Percentiles rank a stretch among this genome's conserved stretches.
Evolutionary conservation across 2,113 vertebrate genomes (phyloP).

Genomic region (Coreoperca whiteheadi): DNA sequence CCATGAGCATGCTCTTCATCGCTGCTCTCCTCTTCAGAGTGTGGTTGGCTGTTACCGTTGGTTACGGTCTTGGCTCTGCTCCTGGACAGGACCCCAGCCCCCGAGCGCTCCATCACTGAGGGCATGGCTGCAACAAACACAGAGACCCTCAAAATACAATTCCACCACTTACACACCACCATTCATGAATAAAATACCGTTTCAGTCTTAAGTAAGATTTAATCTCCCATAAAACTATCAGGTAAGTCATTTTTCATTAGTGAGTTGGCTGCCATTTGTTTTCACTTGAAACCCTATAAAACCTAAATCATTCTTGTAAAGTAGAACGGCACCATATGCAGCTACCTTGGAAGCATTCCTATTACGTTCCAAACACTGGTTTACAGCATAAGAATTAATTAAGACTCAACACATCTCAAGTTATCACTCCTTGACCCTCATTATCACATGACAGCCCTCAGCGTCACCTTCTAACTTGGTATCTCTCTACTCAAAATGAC

Average conservation of each 20-base stretch:
- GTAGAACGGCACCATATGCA: slow-evolving; percentile 14
- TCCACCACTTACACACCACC: not conserved
- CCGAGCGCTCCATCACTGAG: slow-evolving; percentile 91
- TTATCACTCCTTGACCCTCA: not conserved
- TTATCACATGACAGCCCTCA: not conserved
- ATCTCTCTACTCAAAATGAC: not conserved
- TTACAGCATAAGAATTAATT: not conserved
- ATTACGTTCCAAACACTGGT: not conserved
- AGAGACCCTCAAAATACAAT: not conserved
- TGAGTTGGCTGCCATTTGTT: not conserved
- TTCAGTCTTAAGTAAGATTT: not conserved
- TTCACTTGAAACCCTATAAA: slow-evolving; percentile 44
- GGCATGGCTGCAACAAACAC: slow-evolving; percentile 83
- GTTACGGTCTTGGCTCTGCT: slow-evolving; percentile 90
- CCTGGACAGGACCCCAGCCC: slow-evolving; percentile 90
- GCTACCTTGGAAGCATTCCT: slow-evolving; percentile 4
- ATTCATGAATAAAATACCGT: not conserved
- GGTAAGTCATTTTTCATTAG: not conserved
- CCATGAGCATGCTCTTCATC: slow-evolving; percentile 79
- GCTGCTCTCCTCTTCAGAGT: slow-evolving; percentile 81
- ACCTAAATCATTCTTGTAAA: slow-evolving; percentile 27
- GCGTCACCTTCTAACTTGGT: not conserved
- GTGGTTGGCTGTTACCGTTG: slow-evolving; percentile 85
- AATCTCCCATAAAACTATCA: slow-evolving; percentile 1
- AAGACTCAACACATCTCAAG: not conserved